A percentile compares a stretch with the other conserved stretches of the same genome.
Conservation (phyloP, 2,113 vertebrate genomes). For the Rhabdomys dilectus region DNA sequence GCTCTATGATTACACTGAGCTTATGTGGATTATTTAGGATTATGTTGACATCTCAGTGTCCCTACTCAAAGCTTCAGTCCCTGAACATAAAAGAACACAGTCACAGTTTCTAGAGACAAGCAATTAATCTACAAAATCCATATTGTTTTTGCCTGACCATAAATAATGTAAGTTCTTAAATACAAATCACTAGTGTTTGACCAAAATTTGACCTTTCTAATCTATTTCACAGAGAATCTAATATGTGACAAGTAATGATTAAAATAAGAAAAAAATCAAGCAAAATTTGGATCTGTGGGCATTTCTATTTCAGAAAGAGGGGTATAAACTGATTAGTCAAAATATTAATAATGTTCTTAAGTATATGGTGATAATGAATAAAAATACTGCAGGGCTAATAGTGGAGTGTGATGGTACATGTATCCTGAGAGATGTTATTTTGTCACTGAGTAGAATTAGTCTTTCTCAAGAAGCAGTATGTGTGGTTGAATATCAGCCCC, state of each 20-base stretch:
- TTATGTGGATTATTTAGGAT: background rate
- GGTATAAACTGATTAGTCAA: background rate
- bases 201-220: background rate
- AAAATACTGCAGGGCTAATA: constrained; percentile 24
- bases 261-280: background rate
- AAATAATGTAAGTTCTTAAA: background rate
- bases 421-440: background rate
- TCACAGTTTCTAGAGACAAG: background rate
- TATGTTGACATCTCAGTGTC: background rate
- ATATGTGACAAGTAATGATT: background rate
- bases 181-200: background rate
- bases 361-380: background rate
- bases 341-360: background rate
- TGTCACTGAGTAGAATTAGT: background rate
- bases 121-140: background rate
- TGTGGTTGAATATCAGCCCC: background rate
- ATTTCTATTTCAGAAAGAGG: background rate
- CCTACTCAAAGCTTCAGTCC: constrained; percentile 1
- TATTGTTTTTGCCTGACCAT: background rate
- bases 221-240: background rate
- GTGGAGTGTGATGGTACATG: background rate
- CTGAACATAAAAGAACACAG: background rate
- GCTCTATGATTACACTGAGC: background rate
- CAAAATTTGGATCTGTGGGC: background rate
- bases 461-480: background rate